phyloP scores from a whole-genome alignment of 2,797 vertebrate genomes.

The Podarcis lilfordi region DNA sequence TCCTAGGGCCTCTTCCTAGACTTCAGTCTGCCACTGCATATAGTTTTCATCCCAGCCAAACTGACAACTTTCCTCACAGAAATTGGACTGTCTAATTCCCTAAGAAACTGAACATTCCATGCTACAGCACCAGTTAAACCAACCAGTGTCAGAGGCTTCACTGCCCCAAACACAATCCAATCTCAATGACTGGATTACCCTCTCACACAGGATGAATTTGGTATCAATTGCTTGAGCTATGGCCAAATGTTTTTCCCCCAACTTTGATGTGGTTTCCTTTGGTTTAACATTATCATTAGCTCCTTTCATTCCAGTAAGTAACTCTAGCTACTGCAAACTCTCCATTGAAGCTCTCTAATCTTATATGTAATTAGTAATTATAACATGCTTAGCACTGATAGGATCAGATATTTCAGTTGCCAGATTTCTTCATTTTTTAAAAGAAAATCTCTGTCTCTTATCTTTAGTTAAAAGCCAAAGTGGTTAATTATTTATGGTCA shows the following conservation, averaged over 20 bases:
- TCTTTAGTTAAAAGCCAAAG: conserved; percentile 63
- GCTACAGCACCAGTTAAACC: background rate
- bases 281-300: conserved; percentile 54
- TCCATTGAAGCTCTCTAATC: conserved; percentile 57
- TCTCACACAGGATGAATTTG: background rate
- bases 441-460: conserved; percentile 47
- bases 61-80: background rate
- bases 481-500: conserved; percentile 68
- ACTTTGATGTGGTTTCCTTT: conserved; percentile 24
- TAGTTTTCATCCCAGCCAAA: no score
- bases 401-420: conserved; percentile 59
- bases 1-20: background rate
- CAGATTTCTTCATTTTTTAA: conserved; percentile 48
- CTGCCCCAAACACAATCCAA: background rate
- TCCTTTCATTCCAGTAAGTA: conserved; percentile 54
- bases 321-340: conserved; percentile 48
- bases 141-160: background rate
- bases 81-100: background rate
- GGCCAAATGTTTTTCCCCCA: conserved; percentile 50
- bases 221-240: background rate
- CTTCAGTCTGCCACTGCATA: background rate
- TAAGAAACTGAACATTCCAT: background rate
- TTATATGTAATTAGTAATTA: conserved; percentile 65
- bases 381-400: conserved; percentile 49
- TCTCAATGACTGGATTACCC: background rate